These are phyloP conservation scores for Carollia perspicillata DNA, from an alignment of 2,113 vertebrate genomes.

Conservation along the genomic window DNA sequence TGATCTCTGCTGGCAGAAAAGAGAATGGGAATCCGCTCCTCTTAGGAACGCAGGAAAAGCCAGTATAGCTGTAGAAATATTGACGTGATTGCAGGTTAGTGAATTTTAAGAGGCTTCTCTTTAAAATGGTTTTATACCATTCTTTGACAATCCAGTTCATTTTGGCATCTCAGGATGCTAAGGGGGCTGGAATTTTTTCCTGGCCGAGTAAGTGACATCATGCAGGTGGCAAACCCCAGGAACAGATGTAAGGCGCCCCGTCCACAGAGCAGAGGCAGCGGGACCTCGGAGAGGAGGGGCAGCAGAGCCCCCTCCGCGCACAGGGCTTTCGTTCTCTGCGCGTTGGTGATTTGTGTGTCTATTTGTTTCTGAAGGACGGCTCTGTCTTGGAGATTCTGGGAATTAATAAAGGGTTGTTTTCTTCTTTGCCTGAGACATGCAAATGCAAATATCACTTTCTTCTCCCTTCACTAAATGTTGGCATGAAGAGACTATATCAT, in stretches of 20 bases:
- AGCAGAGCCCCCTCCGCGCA: neutral
- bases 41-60: neutral
- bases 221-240: neutral
- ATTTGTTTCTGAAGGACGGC: constrained; percentile 2
- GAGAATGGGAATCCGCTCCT: neutral
- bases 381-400: neutral
- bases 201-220: constrained; percentile 43
- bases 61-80: constrained; percentile 12
- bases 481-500: neutral
- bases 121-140: constrained; percentile 14
- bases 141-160: constrained; percentile 8
- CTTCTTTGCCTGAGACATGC: constrained; percentile 18
- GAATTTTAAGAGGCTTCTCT: constrained; percentile 19
- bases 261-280: neutral
- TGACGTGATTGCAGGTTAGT: neutral
- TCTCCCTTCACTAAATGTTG: neutral
- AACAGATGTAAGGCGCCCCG: neutral
- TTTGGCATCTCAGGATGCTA: neutral
- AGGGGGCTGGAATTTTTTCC: neutral
- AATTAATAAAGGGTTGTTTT: constrained; percentile 7
- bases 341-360: neutral
- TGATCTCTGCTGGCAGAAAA: constrained; percentile 31
- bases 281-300: neutral
- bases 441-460: neutral
- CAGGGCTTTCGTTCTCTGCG: neutral